A percentile compares a stretch with the other conserved stretches of the same genome.
Conservation (phyloP, 2,888 invertebrate genomes). For the Caenorhabditis sp. region DNA sequence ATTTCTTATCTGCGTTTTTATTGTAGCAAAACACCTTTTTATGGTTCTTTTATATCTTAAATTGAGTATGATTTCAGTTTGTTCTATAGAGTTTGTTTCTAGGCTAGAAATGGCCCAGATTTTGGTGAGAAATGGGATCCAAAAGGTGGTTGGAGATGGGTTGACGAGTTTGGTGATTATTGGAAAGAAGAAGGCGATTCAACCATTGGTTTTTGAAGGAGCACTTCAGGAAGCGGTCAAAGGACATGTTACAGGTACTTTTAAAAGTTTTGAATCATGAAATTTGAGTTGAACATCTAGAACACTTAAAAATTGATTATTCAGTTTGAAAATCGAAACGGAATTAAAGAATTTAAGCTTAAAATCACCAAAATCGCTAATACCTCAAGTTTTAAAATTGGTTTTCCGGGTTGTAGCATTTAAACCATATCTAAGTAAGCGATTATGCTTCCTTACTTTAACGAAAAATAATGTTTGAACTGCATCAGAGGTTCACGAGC, state of each 20-base stretch:
- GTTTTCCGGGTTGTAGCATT: too few relatives aligned
- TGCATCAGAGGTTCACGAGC: too few relatives aligned
- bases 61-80: background rate
- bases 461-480: too few relatives aligned
- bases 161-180: conserved; percentile 27
- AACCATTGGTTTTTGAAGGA: conserved; percentile 23
- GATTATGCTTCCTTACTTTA: too few relatives aligned
- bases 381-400: too few relatives aligned
- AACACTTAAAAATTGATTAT: too few relatives aligned
- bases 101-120: conserved; percentile 16
- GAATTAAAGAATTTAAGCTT: too few relatives aligned
- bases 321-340: too few relatives aligned
- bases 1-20: conserved; percentile 10
- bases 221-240: conserved; percentile 10
- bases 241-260: conserved; percentile 23
- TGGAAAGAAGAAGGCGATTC: conserved; percentile 24
- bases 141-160: conserved; percentile 18
- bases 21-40: background rate
- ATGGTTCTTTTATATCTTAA: background rate
- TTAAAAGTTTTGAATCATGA: background rate
- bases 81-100: background rate
- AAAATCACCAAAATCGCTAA: too few relatives aligned
- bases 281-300: too few relatives aligned
- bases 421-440: too few relatives aligned
- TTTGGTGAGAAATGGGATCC: conserved; percentile 31